These are phyloP conservation scores for Solenodon paradoxus DNA, from an alignment of 2,113 vertebrate species.

Conservation along the genomic window DNA sequence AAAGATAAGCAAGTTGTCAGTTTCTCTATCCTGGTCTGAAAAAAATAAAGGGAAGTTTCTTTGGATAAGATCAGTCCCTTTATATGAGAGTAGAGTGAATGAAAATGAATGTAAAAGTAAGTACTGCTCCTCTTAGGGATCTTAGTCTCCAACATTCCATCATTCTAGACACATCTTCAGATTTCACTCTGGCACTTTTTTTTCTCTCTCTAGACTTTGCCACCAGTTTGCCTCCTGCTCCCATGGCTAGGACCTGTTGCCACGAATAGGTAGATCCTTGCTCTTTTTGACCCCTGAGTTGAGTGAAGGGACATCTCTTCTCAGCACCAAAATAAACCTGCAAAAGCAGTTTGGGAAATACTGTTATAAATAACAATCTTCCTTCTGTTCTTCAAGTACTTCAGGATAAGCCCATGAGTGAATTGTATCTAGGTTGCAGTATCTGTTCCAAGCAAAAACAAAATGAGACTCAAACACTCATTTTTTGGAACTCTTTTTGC, in stretches of 20 bases:
- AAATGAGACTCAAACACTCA: neutral
- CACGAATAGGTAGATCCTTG: neutral
- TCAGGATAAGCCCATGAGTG: neutral
- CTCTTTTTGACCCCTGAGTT: neutral
- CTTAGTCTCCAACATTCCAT: neutral
- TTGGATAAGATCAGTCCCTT: neutral
- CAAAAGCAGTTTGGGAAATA: neutral
- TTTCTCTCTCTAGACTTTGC: neutral
- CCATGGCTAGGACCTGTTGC: too few species aligned
- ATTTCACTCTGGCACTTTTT: neutral
- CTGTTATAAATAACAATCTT: neutral
- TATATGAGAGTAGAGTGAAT: neutral
- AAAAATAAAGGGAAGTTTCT: neutral
- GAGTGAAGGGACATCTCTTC: neutral
- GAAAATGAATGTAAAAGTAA: neutral
- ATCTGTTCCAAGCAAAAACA: neutral
- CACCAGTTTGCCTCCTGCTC: neutral
- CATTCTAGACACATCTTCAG: neutral
- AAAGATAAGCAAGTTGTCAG: neutral
- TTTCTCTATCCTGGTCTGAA: neutral
- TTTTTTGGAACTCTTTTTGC: slow-evolving; percentile 35
- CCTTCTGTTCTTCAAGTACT: neutral
- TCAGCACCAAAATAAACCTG: neutral
- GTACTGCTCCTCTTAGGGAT: neutral
- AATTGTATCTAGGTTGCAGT: slow-evolving; percentile 2